Conservation (phyloP, 1,140 invertebrate species). For the Euura saliciscinereae region DNA sequence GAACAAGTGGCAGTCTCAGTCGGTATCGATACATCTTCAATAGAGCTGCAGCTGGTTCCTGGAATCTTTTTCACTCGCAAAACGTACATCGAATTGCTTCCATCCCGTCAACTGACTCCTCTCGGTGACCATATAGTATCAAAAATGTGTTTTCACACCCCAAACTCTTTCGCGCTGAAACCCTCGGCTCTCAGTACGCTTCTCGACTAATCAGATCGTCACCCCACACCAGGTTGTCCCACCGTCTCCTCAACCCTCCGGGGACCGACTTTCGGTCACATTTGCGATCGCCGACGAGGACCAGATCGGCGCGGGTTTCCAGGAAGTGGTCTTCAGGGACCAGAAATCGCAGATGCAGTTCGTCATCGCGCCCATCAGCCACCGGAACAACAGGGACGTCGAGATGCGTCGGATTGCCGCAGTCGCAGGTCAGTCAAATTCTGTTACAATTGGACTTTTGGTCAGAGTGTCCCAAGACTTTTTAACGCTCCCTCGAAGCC, state of each 20-base stretch:
- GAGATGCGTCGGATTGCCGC: constrained; percentile 28
- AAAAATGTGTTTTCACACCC: too few species aligned
- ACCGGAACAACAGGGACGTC: constrained; percentile 27
- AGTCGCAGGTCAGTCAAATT: constrained; percentile 30
- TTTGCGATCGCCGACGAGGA: constrained; percentile 63
- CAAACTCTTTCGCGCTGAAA: too few species aligned
- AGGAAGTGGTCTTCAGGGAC: constrained; percentile 50
- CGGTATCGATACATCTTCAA: constrained; percentile 9
- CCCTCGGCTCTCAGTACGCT: too few species aligned
- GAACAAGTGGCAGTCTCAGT: constrained; percentile 24
- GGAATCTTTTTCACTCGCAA: not conserved
- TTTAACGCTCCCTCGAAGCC: not conserved
- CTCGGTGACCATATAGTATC: too few species aligned
- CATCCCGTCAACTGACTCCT: too few species aligned
- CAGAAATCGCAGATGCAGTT: constrained; percentile 18
- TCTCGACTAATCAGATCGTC: not conserved
- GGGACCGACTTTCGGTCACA: constrained; percentile 72
- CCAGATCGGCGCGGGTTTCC: constrained; percentile 42
- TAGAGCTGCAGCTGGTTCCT: not conserved
- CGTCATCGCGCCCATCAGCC: constrained; percentile 15
- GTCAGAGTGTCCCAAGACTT: not conserved
- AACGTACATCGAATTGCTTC: too few species aligned
- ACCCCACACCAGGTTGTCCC: constrained; percentile 55
- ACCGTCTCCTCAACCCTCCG: constrained; percentile 67
- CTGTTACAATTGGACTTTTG: not conserved